phyloP scores from a whole-genome alignment of 2,113 vertebrate genomes.

The Pluvianellus socialis region DNA sequence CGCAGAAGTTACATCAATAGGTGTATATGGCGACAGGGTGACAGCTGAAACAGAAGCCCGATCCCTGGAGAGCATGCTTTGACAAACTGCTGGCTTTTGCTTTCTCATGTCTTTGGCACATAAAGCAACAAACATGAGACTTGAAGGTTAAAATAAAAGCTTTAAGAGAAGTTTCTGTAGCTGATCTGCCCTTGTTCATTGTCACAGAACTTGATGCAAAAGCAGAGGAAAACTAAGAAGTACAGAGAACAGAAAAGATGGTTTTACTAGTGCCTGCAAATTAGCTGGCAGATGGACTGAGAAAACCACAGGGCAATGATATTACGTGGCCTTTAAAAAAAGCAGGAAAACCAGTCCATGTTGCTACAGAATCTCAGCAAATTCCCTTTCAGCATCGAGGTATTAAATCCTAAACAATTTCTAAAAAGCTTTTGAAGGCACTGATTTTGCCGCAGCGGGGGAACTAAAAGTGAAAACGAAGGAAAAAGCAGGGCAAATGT shows the following conservation, averaged over 20 bases:
- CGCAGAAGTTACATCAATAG: conserved; percentile 23
- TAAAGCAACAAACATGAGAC: neutral
- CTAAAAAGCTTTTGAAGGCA: neutral
- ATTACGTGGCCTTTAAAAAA: neutral
- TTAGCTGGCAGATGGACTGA: conserved; percentile 24
- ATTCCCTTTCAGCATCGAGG: neutral
- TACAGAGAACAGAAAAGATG: neutral
- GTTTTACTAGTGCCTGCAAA: neutral
- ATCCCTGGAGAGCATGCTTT: neutral
- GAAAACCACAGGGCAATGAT: neutral
- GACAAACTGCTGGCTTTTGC: conserved; percentile 55
- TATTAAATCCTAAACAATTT: neutral
- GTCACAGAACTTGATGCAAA: neutral
- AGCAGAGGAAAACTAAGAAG: neutral
- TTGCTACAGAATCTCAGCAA: neutral
- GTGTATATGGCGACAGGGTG: neutral
- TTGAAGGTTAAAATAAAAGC: conserved; percentile 20
- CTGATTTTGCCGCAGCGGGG: neutral
- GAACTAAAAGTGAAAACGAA: neutral
- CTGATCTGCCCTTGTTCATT: neutral
- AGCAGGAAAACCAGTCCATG: neutral
- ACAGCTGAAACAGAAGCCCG: neutral
- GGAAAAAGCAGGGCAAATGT: neutral
- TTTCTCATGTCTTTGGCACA: conserved; percentile 15
- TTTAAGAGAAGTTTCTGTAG: neutral